Base-by-base conservation (phyloP, 2,888 invertebrate genomes). In the Vanessa cardui region DNA sequence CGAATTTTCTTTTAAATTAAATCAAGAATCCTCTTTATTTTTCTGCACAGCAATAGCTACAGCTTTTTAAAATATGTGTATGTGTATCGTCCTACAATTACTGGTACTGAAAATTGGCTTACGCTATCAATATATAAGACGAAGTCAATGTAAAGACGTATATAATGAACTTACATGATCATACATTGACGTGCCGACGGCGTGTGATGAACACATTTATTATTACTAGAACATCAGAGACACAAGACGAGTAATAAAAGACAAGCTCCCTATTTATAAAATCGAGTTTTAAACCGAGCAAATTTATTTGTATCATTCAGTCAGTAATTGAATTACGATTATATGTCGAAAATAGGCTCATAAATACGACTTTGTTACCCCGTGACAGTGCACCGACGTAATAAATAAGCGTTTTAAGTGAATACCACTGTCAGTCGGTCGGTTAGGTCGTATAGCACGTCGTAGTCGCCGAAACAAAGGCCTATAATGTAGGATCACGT, bases 401-500 rank as follows among this genome's bases (percentile, higher is more conserved):
- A 77, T 78, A 80, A 79, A 82, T 80, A 79, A 78, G 77, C 76
- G 78, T 77, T 80, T 81, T 79, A 80, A 79, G 79, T 74, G 78
- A 76, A 75, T 75, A 72, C 77, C 78, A 78, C 78, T 82, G 80
- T 76, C 76, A 79, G 77, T 70, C 72, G 69, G 52, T 62, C 66
- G 69, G 73, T 72, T 74, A 66, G 64, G 65, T 73, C 72, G 70
- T 74, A 73, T 70, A 74, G 71, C 72, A 75, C 77, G 78, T 76
- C 76, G 63, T 31, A 3, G 56, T 56, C 72, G 62, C 82, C 78
- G 78, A 80, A 83, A 86, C 86, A 86, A 84, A 84, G 79, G 80
- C 70, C 77, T 76, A 81, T 83, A 84, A 84, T 81, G 76, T 77
- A 83, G 74, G 74, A 75, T 77, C 77, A 68, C 74, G 77, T 79